Evolutionary conservation across 2,797 vertebrate genomes (phyloP).

Genomic region (Lindbergichthys nudifrons): DNA sequence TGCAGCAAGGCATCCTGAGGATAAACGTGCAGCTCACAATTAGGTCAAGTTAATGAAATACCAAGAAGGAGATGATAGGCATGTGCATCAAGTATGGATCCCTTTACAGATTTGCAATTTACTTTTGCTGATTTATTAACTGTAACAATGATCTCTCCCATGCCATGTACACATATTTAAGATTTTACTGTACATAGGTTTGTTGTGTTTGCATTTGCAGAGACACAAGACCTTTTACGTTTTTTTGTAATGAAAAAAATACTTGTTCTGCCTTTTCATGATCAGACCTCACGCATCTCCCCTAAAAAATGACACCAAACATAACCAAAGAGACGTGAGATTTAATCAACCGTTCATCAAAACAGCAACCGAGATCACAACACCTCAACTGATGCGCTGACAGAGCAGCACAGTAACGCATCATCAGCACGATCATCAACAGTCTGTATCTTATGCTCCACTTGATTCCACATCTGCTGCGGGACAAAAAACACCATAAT

Average conservation of each 20-base stretch:
- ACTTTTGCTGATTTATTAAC: neutral
- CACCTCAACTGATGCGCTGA: slow-evolving; percentile 41
- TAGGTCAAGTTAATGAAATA: too few relatives aligned
- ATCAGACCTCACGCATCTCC: slow-evolving; percentile 50
- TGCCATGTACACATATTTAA: neutral
- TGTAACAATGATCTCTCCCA: neutral
- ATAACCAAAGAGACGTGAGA: slow-evolving; percentile 8
- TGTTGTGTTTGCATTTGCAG: neutral
- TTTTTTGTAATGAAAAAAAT: neutral
- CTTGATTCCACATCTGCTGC: slow-evolving; percentile 41
- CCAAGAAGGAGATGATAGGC: neutral
- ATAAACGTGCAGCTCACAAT: neutral
- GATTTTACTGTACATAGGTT: too few relatives aligned
- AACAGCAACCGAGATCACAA: slow-evolving; percentile 3
- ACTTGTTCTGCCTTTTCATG: slow-evolving; percentile 9
- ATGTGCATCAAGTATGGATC: neutral
- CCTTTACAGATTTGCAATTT: neutral
- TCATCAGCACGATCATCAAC: slow-evolving; percentile 28
- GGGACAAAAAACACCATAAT: slow-evolving; percentile 15
- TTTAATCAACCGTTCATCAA: slow-evolving; percentile 1
- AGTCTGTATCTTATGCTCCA: slow-evolving; percentile 13
- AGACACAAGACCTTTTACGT: neutral
- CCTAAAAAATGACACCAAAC: slow-evolving; percentile 20
- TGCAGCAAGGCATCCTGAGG: neutral
- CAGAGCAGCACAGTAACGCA: slow-evolving; percentile 10